Conservation (phyloP, 92 coral and sea anemone species). For the Porites evermanni region DNA sequence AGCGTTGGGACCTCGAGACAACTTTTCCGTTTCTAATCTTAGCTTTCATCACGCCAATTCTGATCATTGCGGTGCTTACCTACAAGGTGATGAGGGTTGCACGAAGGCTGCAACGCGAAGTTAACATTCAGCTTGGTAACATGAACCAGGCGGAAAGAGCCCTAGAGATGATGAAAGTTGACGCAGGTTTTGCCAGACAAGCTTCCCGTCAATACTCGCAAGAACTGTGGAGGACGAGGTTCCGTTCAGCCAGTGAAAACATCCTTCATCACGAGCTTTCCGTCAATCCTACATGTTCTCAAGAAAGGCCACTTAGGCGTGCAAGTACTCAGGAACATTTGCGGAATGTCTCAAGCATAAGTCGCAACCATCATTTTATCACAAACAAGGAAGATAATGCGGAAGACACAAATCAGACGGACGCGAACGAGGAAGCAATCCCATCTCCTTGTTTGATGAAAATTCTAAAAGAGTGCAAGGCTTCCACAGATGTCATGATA, state of each 20-base stretch:
- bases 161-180: not conserved
- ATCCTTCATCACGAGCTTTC: not conserved
- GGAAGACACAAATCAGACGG: not conserved
- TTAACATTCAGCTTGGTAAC: not conserved
- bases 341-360: not conserved
- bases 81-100: not conserved
- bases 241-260: not conserved
- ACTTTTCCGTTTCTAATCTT: not conserved
- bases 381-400: not conserved
- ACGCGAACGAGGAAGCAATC: no score
- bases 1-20: not conserved
- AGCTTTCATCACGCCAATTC: not conserved
- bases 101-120: not conserved
- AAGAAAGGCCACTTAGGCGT: not conserved
- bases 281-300: not conserved
- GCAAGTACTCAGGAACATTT: no score
- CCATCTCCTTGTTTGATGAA: not conserved
- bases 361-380: not conserved
- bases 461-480: not conserved
- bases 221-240: not conserved
- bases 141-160: not conserved
- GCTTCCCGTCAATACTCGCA: not conserved
- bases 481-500: not conserved
- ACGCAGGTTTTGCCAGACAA: not conserved
- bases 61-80: not conserved